Evolutionary conservation across 2,113 vertebrate genomes (phyloP).

Genomic region (Cygnus atratus): DNA sequence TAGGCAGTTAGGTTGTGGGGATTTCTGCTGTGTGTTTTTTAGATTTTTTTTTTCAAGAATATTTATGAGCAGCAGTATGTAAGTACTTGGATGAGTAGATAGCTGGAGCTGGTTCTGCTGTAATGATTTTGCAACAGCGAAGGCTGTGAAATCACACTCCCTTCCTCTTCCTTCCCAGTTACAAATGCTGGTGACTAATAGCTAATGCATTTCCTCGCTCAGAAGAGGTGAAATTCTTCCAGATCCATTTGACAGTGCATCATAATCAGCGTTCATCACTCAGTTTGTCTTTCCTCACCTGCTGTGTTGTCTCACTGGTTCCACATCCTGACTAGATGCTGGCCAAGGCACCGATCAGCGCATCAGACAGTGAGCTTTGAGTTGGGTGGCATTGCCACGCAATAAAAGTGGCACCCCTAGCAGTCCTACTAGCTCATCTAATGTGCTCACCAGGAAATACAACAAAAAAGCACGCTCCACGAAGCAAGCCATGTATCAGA

Average conservation of each 20-base stretch:
- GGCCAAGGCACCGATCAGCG: not conserved
- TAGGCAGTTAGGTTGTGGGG: not conserved
- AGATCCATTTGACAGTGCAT: not conserved
- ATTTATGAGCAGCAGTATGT: not conserved
- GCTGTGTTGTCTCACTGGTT: not conserved
- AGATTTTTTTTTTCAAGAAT: not conserved
- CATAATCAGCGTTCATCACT: not conserved
- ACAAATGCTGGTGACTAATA: constrained; percentile 32
- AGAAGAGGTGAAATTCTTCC: constrained; percentile 18
- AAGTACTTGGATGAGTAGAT: not conserved
- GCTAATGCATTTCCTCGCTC: constrained; percentile 11
- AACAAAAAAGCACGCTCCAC: not conserved
- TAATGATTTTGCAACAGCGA: constrained; percentile 1
- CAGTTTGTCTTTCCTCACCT: not conserved
- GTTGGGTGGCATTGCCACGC: not conserved
- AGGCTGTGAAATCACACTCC: not conserved
- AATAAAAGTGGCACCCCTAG: not conserved
- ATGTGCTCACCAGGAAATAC: not conserved
- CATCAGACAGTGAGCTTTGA: not conserved
- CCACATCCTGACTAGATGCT: not conserved
- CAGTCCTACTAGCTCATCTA: not conserved
- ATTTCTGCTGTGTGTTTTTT: not conserved
- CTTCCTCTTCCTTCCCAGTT: constrained; percentile 17
- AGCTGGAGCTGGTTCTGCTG: constrained; percentile 6
- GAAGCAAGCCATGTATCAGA: not conserved